phyloP scores from a whole-genome alignment of 2,797 vertebrate genomes.

The Sebastes kiyomatsui region DNA sequence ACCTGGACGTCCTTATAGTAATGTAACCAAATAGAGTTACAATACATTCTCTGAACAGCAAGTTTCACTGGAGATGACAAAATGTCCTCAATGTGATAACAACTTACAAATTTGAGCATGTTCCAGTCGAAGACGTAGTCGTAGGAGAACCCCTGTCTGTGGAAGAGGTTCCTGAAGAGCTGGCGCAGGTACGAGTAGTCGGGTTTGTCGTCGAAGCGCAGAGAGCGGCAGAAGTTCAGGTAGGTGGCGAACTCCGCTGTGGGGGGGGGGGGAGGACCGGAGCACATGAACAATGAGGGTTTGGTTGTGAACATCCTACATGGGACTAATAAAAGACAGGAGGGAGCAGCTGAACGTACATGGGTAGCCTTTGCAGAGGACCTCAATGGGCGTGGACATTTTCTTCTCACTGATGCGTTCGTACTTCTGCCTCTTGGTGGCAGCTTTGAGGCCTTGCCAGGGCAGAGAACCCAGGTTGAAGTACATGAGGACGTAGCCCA shows the following conservation, averaged over 20 bases:
- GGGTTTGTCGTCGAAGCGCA: conserved; percentile 97
- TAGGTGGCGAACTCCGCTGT: conserved; percentile 97
- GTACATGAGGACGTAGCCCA: conserved; percentile 98
- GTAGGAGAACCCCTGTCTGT: conserved; percentile 96
- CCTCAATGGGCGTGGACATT: conserved; percentile 97
- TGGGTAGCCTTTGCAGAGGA: conserved; percentile 92
- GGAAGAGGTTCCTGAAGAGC: conserved; percentile 96
- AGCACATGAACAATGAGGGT: not conserved
- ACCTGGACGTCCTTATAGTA: not conserved
- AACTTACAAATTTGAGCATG: conserved; percentile 98
- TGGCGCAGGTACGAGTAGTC: conserved; percentile 97
- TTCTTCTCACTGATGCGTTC: conserved; percentile 98
- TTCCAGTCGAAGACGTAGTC: conserved; percentile 99
- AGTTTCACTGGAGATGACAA: too few species aligned
- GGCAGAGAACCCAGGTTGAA: conserved; percentile 97
- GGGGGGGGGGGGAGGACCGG: not conserved
- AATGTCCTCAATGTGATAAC: not conserved
- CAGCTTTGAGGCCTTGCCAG: conserved; percentile 97
- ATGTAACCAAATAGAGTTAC: not conserved
- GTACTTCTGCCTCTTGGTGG: conserved; percentile 97
- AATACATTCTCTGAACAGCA: not conserved
- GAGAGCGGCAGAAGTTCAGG: conserved; percentile 96
- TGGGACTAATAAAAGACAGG: not conserved
- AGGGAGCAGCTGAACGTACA: conserved; percentile 45
- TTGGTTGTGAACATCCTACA: not conserved